Base-by-base conservation (phyloP, 1,140 invertebrate genomes). In the Eriosoma lanigerum region DNA sequence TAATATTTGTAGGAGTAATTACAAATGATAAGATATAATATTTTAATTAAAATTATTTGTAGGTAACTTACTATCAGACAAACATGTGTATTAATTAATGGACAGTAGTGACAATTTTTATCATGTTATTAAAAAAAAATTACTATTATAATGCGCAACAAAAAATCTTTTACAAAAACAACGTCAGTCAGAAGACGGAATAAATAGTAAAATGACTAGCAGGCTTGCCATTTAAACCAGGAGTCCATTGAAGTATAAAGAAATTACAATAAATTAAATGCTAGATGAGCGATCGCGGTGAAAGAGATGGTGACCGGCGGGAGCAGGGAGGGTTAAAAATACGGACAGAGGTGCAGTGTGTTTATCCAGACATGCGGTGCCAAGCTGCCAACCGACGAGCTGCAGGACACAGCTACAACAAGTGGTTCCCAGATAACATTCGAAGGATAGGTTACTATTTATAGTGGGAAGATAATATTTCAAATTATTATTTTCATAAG, bases 371-470 rank as follows among this genome's bases (percentile, higher is more conserved):
- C n/a, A n/a, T n/a, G n/a, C n/a, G n/a, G 44, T 48, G 21, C 44
- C 38, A n/a, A 38, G 8, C 32, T 38, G 8, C 32, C 32, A 68
- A 68, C 21, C 0, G 6, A 19, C 66, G 8, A 46, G 38, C 46
- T 48, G 66, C 66, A 38, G 44, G 66, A 68, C 21, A 44, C 66
- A 46, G 32, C 26, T 13, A 68, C 44, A 68, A 68, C 44, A 68
- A 68, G 66, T 68, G 66, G 66, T 68, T 68, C 66, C 21, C 66
- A 68, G 44, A 68, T n/a, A 9, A 60, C 13, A 3, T 12, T 19
- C 60, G 2, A 19, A 64, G 29, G 60, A 66, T 19, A 66, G 17
- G n/a, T n/a, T n/a, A n/a, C n/a, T n/a, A n/a, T n/a, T n/a, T n/a
- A n/a, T n/a, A n/a, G n/a, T n/a, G n/a, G n/a, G n/a, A n/a, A n/a